Evolutionary conservation across 2,888 invertebrate species (phyloP), one percentile per base, ranked within the genome.

Genomic region (Acrobasis repandana): DNA sequence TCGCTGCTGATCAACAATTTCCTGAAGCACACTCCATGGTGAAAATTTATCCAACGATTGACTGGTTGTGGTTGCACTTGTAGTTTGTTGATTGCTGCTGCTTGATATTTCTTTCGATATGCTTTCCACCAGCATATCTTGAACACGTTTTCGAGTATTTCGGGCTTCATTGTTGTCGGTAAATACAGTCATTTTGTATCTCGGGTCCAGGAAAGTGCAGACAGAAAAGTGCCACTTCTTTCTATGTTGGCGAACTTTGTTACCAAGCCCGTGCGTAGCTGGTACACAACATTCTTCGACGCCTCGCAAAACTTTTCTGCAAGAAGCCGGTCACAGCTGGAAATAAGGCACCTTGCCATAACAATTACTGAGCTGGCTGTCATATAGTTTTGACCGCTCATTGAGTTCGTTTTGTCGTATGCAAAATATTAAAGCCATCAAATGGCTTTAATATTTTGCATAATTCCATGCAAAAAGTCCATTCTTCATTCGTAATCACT

Each of bases 331-430:
- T 54, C 54, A 10, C 54, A 54, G 0, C 38, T 16, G 9, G 15
- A 16, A 16, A 38, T 54, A 2, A 54, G 15, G 14, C 54, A 54
- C 0, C 54, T 38, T 10, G 54, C 38, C 38, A 54, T 54, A 1
- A 54, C 54, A 11, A 63, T 63, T 4, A 63, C 57, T 4, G 57
- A 57, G 48, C 63, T 63, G 4, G 36, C 63, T 2, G 63, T 48
- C 47, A 60, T 51, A 52, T 63, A 60, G 11, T 49, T 52, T 58
- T 63, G 18, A 8, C 60, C 58, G 46, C 58, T 57, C 34, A 52
- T n/a, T 14, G 52, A 43, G 1, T 14, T 8, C 2, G 52, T 52
- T 0, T 15, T 36, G 3, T 52, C n/a, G n/a, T n/a, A n/a, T n/a
- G n/a, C n/a, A n/a, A n/a, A n/a, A n/a, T n/a, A n/a, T n/a, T n/a